Conservation (phyloP, 2,888 invertebrate species). For the Netelia virgata region DNA sequence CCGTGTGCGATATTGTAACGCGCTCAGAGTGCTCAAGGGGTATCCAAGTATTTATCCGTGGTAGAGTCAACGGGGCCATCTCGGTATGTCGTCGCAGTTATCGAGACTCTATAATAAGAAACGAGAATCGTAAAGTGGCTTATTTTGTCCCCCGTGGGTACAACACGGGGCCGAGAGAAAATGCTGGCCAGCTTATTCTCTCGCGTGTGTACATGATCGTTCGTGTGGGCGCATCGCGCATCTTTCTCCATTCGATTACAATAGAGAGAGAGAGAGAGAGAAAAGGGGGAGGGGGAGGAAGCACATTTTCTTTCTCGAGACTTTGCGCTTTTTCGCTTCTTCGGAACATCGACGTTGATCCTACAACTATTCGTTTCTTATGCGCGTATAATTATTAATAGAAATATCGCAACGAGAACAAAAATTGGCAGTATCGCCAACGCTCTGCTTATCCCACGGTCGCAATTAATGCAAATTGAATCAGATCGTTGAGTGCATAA, state of each 20-base stretch:
- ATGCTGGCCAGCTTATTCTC: slow-evolving; percentile 10
- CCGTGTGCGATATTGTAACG: slow-evolving; percentile 19
- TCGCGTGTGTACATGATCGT: neutral
- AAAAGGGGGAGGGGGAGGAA: no score
- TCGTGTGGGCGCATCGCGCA: neutral
- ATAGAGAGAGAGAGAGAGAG: no score
- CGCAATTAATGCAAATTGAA: slow-evolving; percentile 26
- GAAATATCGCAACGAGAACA: neutral
- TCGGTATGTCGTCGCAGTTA: slow-evolving; percentile 64
- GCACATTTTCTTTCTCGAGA: no score
- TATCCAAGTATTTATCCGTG: slow-evolving; percentile 57
- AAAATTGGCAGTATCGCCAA: neutral
- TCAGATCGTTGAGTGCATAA: slow-evolving; percentile 21
- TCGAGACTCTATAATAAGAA: slow-evolving; percentile 69
- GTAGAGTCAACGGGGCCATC: slow-evolving; percentile 65
- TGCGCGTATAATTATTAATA: neutral
- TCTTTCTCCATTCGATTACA: no score
- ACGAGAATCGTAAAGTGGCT: slow-evolving; percentile 69
- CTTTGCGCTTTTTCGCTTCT: no score
- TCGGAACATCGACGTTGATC: no score
- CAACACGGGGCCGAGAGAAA: slow-evolving; percentile 4
- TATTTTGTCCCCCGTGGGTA: slow-evolving; percentile 63
- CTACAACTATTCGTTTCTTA: neutral
- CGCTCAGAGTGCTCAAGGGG: slow-evolving; percentile 3
- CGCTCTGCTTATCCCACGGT: slow-evolving; percentile 1